phyloP scores from a whole-genome alignment of 2,113 vertebrate species.

The Sorex fumeus region DNA sequence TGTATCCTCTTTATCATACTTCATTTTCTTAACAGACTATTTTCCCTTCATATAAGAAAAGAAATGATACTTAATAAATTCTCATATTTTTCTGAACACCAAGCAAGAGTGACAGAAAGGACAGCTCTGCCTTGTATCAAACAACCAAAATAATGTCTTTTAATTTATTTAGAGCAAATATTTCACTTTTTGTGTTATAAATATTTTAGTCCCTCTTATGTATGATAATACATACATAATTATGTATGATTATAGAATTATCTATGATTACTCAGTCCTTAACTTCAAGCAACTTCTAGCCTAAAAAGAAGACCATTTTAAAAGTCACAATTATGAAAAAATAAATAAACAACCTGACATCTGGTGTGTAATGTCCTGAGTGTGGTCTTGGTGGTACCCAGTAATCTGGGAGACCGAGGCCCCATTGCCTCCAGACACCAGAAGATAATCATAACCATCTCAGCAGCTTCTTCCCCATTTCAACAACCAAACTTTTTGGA shows the following conservation, averaged over 20 bases:
- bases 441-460: too few relatives aligned
- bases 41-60: background rate
- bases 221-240: background rate
- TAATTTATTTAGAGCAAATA: background rate
- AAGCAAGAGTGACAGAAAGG: background rate
- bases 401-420: too few relatives aligned
- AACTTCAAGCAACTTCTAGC: too few relatives aligned
- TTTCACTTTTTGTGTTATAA: background rate
- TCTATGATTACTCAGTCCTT: background rate
- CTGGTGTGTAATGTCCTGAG: too few relatives aligned
- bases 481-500: too few relatives aligned
- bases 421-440: too few relatives aligned
- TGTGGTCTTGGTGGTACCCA: too few relatives aligned
- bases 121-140: background rate
- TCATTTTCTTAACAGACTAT: background rate
- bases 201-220: background rate
- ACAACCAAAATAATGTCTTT: background rate
- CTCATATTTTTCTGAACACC: background rate
- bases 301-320: background rate
- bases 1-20: background rate
- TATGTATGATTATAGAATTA: background rate
- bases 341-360: too few relatives aligned
- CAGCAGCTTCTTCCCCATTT: too few relatives aligned
- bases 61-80: background rate
- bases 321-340: too few relatives aligned